phyloP scores from a whole-genome alignment of 1,140 invertebrate genomes.

The Conus betulinus region DNA sequence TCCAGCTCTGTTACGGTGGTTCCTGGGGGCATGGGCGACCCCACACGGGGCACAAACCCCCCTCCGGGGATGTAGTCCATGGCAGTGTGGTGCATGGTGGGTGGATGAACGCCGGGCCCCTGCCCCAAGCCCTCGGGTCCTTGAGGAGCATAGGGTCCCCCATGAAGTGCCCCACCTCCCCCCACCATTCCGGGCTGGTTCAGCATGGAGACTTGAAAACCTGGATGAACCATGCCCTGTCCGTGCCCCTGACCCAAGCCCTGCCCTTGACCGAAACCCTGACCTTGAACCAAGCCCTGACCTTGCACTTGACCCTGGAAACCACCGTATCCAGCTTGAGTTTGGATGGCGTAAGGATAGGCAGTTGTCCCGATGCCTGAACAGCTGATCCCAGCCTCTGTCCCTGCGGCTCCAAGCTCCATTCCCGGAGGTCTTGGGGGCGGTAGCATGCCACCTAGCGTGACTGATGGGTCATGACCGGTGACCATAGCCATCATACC shows the following conservation, averaged over 20 bases:
- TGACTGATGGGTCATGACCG: neutral
- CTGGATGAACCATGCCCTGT: neutral
- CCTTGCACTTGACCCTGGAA: constrained; percentile 2
- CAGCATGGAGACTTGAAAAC: neutral
- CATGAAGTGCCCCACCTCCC: neutral
- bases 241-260: neutral
- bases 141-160: neutral
- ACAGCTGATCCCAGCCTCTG: neutral
- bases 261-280: neutral
- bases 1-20: constrained; percentile 10
- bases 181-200: neutral
- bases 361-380: neutral
- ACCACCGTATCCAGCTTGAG: neutral
- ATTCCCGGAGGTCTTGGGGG: neutral
- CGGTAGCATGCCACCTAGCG: neutral
- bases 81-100: constrained; percentile 16
- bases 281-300: neutral
- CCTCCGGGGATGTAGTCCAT: constrained; percentile 22
- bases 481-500: constrained; percentile 19
- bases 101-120: neutral
- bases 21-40: constrained; percentile 7
- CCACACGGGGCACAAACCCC: constrained; percentile 9
- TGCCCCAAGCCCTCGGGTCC: neutral
- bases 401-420: neutral
- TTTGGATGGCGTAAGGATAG: no score